Evolutionary conservation across 64 coral and sea anemone species (phyloP), one percentile per base, ranked within the genome.

Genomic region (Actinia equina): DNA sequence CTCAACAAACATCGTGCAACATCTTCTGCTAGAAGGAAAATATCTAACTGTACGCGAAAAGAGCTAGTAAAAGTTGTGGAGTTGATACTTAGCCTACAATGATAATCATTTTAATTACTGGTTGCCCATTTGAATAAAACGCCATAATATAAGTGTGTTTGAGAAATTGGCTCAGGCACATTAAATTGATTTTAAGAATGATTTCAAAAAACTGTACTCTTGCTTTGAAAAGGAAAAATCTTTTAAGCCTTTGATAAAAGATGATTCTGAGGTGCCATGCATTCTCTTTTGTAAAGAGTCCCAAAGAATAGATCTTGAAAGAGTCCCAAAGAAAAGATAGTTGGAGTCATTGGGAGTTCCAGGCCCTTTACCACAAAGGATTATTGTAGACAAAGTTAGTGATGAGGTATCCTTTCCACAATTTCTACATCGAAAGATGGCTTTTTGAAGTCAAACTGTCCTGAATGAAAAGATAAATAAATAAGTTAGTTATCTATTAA

Each of bases 341-440:
- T 63, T 64, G 64, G 87, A 61, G 57, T 87, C 70, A 51, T 44
- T 84, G 7, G 92, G 84, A 83, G 84, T 94, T 61, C 92, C 92
- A 85, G 84, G 88, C 92, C 92, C 90, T 87, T 90, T 91, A 7
- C 93, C 93, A 77, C 76, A 71, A 26, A 77, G 79, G 49, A 94
- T 43, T 46, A 94, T 57, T 62, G 64, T 57, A 55, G 52, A 7
- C 61, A 88, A 8, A 22, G 88, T 63, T 10, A 57, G 65, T n/a
- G 74, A 76, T 44, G 49, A 25, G 59, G 67, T n/a, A 59, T 84
- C 64, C 70, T 42, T 14, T 69, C 27, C 74, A 43, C 93, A 88
- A 30, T 65, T 71, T 30, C 37, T 64, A 88, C 93, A 90, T 41
- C 78, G 37, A 27, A 27, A n/a, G 88, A 63, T 63, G 18, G 60